Evolutionary conservation across 2,888 invertebrate species (phyloP).

Genomic region (Leptinotarsa juncta): DNA sequence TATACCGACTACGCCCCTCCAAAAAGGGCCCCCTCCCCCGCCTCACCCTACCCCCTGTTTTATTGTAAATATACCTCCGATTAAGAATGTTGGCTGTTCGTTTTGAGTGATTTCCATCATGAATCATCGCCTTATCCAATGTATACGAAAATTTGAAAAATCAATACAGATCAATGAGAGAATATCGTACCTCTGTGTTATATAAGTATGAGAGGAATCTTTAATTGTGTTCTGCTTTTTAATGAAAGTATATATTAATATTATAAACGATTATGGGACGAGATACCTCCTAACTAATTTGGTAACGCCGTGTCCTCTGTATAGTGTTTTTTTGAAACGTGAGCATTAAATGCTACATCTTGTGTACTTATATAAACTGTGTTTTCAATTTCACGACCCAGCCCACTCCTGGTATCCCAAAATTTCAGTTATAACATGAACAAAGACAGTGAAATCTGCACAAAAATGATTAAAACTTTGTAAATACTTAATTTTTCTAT

Average conservation of each 20-base stretch:
- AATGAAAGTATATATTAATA: conserved; percentile 65
- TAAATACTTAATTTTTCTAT: too few species aligned
- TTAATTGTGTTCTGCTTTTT: conserved; percentile 68
- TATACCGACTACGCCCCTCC: conserved; percentile 50
- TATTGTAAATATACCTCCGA: conserved; percentile 64
- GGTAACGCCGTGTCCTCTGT: conserved; percentile 68
- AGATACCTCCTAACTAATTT: conserved; percentile 67
- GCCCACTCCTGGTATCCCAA: conserved; percentile 20
- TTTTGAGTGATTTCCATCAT: conserved; percentile 68
- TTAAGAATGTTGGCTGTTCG: conserved; percentile 67
- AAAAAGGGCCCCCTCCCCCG: conserved; percentile 36
- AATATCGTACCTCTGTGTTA: conserved; percentile 67
- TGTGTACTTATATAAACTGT: conserved; percentile 67
- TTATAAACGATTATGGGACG: conserved; percentile 65
- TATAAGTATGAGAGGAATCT: conserved; percentile 65
- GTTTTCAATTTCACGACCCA: conserved; percentile 54
- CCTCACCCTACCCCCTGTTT: conserved; percentile 42
- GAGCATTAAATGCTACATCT: conserved; percentile 69
- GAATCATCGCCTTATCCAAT: conserved; percentile 76
- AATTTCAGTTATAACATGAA: background rate
- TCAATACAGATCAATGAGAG: conserved; percentile 62
- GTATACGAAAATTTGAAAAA: conserved; percentile 71
- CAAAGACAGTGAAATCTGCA: too few species aligned
- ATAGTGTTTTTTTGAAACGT: conserved; percentile 68
- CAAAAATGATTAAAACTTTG: too few species aligned